Conservation (phyloP, 2,888 invertebrate species). For the Tillus elongatus region DNA sequence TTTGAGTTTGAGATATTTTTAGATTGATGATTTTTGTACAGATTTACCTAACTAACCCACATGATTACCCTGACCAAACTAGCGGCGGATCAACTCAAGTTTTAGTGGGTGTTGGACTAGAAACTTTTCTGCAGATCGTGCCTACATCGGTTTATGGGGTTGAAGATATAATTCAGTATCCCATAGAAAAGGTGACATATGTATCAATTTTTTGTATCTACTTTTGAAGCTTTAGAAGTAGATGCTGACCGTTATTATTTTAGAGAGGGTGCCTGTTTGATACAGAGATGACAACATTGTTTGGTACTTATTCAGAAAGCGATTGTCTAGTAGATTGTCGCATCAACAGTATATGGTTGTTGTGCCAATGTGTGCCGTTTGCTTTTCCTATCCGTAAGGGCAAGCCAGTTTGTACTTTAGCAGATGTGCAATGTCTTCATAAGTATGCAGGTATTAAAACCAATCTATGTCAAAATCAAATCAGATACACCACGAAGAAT, state of each 20-base stretch:
- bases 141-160: slow-evolving; percentile 19
- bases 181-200: slow-evolving; percentile 29
- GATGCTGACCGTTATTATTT: slow-evolving; percentile 5
- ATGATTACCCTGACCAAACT: slow-evolving; percentile 48
- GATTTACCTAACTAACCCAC: slow-evolving; percentile 47
- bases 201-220: not conserved
- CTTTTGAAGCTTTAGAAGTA: not conserved
- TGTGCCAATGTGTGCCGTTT: slow-evolving; percentile 49
- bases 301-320: slow-evolving; percentile 45
- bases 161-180: slow-evolving; percentile 12
- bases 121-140: slow-evolving; percentile 26
- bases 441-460: slow-evolving; percentile 42
- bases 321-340: slow-evolving; percentile 50
- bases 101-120: slow-evolving; percentile 24
- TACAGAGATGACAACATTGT: slow-evolving; percentile 15
- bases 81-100: slow-evolving; percentile 44
- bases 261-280: slow-evolving; percentile 18
- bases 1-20: not conserved
- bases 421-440: slow-evolving; percentile 45
- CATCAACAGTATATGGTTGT: slow-evolving; percentile 42
- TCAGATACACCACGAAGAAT: too few species aligned
- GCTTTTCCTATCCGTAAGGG: slow-evolving; percentile 41
- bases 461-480: too few species aligned
- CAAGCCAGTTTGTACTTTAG: slow-evolving; percentile 39
- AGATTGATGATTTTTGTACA: slow-evolving; percentile 25